Base-by-base conservation (phyloP, 1,140 invertebrate species). In the Ooceraea biroi region DNA sequence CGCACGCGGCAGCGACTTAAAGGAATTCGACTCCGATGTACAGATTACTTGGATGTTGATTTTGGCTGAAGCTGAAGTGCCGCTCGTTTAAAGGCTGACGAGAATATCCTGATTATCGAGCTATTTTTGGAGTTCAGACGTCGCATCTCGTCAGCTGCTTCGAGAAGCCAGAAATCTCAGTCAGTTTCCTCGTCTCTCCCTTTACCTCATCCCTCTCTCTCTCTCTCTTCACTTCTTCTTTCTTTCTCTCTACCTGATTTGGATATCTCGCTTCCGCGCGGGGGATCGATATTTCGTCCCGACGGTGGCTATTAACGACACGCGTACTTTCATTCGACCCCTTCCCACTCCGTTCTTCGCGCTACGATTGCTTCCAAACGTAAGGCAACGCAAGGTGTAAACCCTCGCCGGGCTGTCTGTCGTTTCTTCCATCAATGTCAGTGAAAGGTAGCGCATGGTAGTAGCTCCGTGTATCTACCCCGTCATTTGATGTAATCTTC, bases 201-300 rank as follows among this genome's bases (percentile, higher is more conserved):
- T n/a, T n/a, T n/a, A n/a, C n/a, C n/a, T n/a, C n/a, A n/a, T n/a
- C n/a, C n/a, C n/a, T 19, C 36, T 36, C 2, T 7, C 36, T 36
- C 36, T 36, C 36, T 36, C 2, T 36, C 36, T 57, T 27, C 30
- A 19, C 68, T 17, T 50, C 14, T 25, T 17, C 22, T 17, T 19
- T 57, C 55, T 36, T 17, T n/a, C 36, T 74, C 71, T 60, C 3
- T 44, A 12, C 36, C n/a, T 60, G 55, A 73, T 74, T 74, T 48
- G 10, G 44, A 58, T 46, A 48, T 61, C 55, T 73, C 69, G 57
- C 71, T 74, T 44, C 68, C 69, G 78, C 55, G 22, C 68, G 44
- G 58, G 48, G 27, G 46, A 82, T 73, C 76, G 76, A 71, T 80
- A 80, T 80, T 80, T 80, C 65, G 65, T 71, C 50, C 76, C 66